Base-by-base conservation (phyloP, 2,797 vertebrate genomes). In the Gallirallus australis region DNA sequence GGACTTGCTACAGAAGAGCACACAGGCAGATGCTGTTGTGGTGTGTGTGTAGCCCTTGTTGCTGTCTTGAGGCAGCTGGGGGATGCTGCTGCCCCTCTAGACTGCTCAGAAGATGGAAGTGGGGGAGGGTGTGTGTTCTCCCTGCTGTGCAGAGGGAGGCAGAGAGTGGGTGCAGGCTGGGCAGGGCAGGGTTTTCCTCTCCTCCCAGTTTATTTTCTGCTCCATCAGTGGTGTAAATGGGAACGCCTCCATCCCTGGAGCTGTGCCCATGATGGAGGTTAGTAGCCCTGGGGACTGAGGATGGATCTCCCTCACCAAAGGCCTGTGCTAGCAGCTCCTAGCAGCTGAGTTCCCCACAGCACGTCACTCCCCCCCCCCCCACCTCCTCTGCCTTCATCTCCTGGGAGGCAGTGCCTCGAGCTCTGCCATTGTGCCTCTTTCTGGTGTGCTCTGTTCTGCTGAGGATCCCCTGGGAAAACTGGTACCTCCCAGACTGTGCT, bases 401-500 rank as follows among this genome's bases (percentile, higher is more conserved):
- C 63, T 6, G 52, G 69, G 80, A 90, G 37, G 47, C 87, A 52
- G 50, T 73, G 73, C 90, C 80, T 85, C 57, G 2, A 10, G 1
- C 66, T 78, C 70, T 15, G 39, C 86, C 6, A 6, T 39, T 24
- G 17, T 33, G 5, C 33, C 39, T 73, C 81, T 90, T 80, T 27
- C n/a, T 47, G 23, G 79, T 6, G 5, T 83, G 79, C 82, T 93
- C 72, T 63, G 35, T 64, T 54, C 81, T 95, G 92, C 84, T 48
- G 76, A 86, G 89, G 89, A 53, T 91, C 94, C 82, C 81, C 61
- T 2, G 18, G 89, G 94, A 89, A 81, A 72, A 76, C 77, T 11
- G 48, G 71, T 72, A 48, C 12, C 15, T 89, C 92, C 91, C 94
- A 94, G 96, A 90, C 93, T 63, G 89, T 45, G 23, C 65, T 86